Conservation (phyloP, 2,888 invertebrate species). For the Cotesia congregata region DNA sequence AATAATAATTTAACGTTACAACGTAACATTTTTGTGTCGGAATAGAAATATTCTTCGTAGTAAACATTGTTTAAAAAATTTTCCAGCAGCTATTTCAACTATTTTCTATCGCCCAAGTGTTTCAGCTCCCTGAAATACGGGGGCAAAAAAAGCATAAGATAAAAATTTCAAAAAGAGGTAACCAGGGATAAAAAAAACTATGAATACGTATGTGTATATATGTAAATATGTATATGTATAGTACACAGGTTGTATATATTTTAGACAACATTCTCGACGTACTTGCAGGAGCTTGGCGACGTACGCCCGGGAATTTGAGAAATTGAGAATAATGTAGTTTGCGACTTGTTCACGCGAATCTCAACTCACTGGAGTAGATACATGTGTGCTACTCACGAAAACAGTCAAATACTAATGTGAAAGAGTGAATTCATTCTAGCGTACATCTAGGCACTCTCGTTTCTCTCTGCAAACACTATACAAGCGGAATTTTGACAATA, state of each 20-base stretch:
- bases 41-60: not conserved
- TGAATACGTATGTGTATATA: no score
- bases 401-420: slow-evolving; percentile 5
- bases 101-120: slow-evolving; percentile 2
- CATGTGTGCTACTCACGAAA: not conserved
- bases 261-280: slow-evolving; percentile 25
- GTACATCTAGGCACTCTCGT: not conserved
- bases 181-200: slow-evolving; percentile 7
- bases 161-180: not conserved
- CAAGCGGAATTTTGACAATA: slow-evolving; percentile 9
- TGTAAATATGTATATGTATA: not conserved
- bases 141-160: not conserved
- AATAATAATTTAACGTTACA: no score
- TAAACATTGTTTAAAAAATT: not conserved
- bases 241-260: slow-evolving; percentile 22
- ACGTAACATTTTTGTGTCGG: no score
- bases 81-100: not conserved
- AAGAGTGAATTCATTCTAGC: slow-evolving; percentile 7
- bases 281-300: slow-evolving; percentile 18
- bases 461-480: not conserved
- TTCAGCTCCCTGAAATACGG: slow-evolving; percentile 1
- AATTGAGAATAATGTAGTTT: slow-evolving; percentile 37
- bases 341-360: slow-evolving; percentile 31
- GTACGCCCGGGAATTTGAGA: slow-evolving; percentile 31
- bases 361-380: slow-evolving; percentile 2